Conservation (phyloP, 2,113 vertebrate genomes). For the Tonatia bakeri region DNA sequence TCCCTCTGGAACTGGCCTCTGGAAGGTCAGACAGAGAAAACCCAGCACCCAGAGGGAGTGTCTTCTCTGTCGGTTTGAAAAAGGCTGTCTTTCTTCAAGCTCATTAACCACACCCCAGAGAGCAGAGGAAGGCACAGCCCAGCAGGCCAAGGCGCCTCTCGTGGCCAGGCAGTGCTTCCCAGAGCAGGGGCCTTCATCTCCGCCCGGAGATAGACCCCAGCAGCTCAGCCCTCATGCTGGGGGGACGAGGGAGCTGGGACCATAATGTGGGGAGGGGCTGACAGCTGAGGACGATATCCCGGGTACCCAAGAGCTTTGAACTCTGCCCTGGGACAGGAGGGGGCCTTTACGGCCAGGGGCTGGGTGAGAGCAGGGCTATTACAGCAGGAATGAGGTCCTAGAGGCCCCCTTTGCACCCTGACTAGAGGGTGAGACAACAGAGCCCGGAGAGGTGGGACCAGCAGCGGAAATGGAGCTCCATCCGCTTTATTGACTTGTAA, state of each 20-base stretch:
- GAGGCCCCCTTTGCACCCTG: neutral
- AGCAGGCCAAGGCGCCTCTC: neutral
- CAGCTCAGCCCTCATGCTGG: neutral
- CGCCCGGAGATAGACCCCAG: neutral
- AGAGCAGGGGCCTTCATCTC: conserved; percentile 69
- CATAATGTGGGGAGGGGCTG: conserved; percentile 78
- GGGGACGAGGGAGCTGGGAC: conserved; percentile 44
- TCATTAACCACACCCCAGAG: neutral
- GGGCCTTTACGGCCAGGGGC: conserved; percentile 87
- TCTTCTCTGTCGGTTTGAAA: neutral
- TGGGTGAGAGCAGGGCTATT: conserved; percentile 92
- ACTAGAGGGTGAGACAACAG: conserved; percentile 71
- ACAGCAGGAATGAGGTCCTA: conserved; percentile 90
- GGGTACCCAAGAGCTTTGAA: conserved; percentile 91
- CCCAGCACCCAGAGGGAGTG: neutral
- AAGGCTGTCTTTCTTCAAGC: neutral
- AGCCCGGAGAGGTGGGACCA: conserved; percentile 72
- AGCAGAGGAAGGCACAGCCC: neutral
- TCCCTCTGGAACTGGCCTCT: neutral
- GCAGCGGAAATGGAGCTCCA: conserved; percentile 69
- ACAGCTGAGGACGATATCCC: conserved; percentile 79
- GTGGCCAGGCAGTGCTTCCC: conserved; percentile 61
- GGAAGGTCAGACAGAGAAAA: neutral
- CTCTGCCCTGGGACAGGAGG: conserved; percentile 79
- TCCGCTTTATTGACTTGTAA: conserved; percentile 80